Base-by-base conservation (phyloP, 2,888 invertebrate species). In the Sceliomorpha sp. region DNA sequence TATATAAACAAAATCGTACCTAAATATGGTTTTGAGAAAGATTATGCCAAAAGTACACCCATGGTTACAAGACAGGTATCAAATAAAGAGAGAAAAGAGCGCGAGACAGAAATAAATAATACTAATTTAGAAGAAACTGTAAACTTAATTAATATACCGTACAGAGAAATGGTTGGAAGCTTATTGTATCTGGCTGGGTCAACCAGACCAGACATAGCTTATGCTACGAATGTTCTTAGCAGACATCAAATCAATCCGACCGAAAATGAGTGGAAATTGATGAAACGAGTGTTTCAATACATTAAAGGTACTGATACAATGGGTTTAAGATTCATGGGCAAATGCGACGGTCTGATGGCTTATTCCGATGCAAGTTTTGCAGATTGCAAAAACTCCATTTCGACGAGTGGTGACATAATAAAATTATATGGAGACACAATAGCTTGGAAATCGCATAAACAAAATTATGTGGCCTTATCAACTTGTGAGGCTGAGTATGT, bases 91-190 rank as follows among this genome's bases (percentile, higher is more conserved):
- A 2, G 3, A 42, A 20, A 40, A 40, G 3, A 17, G 2, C 12
- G 26, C 12, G 40, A 40, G 12, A 20, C 9, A 2, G 2, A 37
- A 37, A 20, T 15, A 24, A 26, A 39, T 10, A 15, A 39, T 6
- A 8, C 7, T 0, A 40, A 9, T 14, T 48, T 44, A 42, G 10
- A 12, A 3, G 26, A 26, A 7, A 8, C 5, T 5, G 26, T 26
- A 7, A 26, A 8, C 5, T n/a, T n/a, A n/a, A n/a, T n/a, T n/a
- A 47, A 39, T 36, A 2, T 27, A 29, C 62, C 62, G 3, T 53
- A 67, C 34, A 32, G 74, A 27, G 70, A 76, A 66, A 70, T 72
- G 1, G 44, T 77, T 8, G 73, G 74, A 9, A 74, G 73, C 48
- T 48, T 75, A 17, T 26, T 74, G 36, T 77, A 73, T 60, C 32